These are phyloP conservation scores for Solea solea DNA, from an alignment of 2,113 vertebrate genomes.

Conservation along the genomic window DNA sequence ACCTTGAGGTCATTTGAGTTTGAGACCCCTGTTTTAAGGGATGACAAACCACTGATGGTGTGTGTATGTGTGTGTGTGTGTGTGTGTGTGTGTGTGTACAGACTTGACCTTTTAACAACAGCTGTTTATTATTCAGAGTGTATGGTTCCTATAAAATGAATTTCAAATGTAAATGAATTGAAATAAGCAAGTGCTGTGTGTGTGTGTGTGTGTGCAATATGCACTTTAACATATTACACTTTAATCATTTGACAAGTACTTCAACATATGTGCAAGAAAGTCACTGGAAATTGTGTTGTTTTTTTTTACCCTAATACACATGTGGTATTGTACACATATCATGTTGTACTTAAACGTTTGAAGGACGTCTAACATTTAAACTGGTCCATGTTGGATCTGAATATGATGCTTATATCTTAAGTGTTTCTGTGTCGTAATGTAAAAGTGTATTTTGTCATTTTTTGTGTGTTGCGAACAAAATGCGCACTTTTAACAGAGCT, in stretches of 20 bases:
- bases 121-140: too few species aligned
- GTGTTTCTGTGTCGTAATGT: neutral
- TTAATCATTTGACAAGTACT: neutral
- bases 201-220: too few species aligned
- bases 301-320: neutral
- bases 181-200: too few species aligned
- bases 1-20: too few species aligned
- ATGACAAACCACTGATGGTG: too few species aligned
- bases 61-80: too few species aligned
- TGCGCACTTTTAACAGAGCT: neutral
- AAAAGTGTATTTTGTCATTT: neutral
- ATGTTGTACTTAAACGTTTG: too few species aligned
- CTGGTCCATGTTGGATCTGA: constrained; percentile 71
- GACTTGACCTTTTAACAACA: too few species aligned
- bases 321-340: neutral
- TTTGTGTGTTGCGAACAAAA: neutral
- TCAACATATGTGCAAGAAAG: neutral
- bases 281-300: neutral
- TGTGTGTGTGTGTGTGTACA: too few species aligned
- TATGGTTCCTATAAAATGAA: too few species aligned
- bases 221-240: neutral
- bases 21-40: too few species aligned
- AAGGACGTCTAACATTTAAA: neutral
- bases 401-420: constrained; percentile 17
- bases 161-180: too few species aligned